phyloP scores from a whole-genome alignment of 2,888 invertebrate species.

The Stenichneumon culpator region DNA sequence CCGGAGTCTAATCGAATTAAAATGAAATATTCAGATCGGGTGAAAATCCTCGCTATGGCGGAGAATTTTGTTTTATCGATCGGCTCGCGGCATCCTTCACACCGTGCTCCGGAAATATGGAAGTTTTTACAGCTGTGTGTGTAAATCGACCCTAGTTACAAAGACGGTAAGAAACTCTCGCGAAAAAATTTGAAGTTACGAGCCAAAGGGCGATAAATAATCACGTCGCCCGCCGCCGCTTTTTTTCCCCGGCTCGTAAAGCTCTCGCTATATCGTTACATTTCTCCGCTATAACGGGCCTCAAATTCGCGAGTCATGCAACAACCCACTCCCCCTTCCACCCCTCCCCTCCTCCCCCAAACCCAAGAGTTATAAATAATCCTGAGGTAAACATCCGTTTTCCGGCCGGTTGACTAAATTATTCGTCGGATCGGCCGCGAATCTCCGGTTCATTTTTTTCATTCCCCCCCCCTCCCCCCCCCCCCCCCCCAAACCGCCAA shows the following conservation, averaged over 20 bases:
- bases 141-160: not conserved
- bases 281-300: slow-evolving; percentile 40
- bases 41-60: not conserved
- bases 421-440: slow-evolving; percentile 57
- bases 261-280: slow-evolving; percentile 45
- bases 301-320: slow-evolving; percentile 57
- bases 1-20: not conserved
- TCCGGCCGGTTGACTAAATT: slow-evolving; percentile 63
- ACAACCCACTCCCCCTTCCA: slow-evolving; percentile 2
- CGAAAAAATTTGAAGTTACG: slow-evolving; percentile 53
- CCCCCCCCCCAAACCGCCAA: not conserved
- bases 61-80: slow-evolving; percentile 2
- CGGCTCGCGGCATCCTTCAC: not conserved
- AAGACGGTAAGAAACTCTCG: slow-evolving; percentile 37
- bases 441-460: slow-evolving; percentile 3
- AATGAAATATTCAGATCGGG: not conserved
- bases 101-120: not conserved
- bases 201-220: slow-evolving; percentile 55
- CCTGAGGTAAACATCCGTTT: slow-evolving; percentile 65
- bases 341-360: not conserved
- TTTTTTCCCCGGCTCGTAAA: slow-evolving; percentile 56
- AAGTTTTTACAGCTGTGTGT: not conserved
- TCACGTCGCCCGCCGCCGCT: slow-evolving; percentile 53
- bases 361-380: slow-evolving; percentile 59
- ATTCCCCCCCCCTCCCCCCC: slow-evolving; percentile 31